Conservation (phyloP, 2,888 invertebrate species). For the Aricia artaxerxes region DNA sequence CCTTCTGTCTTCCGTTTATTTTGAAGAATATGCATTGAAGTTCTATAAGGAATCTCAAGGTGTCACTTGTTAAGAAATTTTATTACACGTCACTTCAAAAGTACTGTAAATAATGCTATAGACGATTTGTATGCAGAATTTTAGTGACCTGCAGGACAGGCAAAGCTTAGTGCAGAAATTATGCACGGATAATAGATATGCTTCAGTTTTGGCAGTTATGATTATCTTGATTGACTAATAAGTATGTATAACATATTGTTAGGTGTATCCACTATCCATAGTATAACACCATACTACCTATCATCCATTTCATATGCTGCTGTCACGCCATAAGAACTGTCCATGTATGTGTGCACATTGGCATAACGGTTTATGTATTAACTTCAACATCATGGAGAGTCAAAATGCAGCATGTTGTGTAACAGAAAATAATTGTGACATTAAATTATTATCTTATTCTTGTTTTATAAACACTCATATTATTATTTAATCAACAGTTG, state of each 20-base stretch:
- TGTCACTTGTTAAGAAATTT: neutral
- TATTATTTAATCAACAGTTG: constrained; percentile 10
- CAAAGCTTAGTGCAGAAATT: neutral
- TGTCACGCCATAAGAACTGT: neutral
- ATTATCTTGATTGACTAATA: neutral
- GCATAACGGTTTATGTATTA: neutral
- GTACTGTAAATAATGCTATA: constrained; percentile 3
- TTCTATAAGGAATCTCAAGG: neutral
- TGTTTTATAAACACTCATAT: constrained; percentile 16
- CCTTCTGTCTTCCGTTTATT: constrained; percentile 17
- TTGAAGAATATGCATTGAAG: neutral
- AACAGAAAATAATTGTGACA: neutral
- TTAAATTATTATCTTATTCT: neutral
- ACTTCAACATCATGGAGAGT: too few relatives aligned
- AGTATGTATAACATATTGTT: neutral
- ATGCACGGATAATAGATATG: neutral
- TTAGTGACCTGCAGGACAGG: neutral
- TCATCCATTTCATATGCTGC: neutral
- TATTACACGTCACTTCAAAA: neutral
- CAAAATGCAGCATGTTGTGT: neutral
- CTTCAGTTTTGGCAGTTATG: neutral
- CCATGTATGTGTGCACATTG: neutral
- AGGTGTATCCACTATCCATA: neutral
- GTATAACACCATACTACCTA: neutral
- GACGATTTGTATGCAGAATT: constrained; percentile 7